Conservation (phyloP, 2,113 vertebrate genomes). For the Syrmaticus mikado region DNA sequence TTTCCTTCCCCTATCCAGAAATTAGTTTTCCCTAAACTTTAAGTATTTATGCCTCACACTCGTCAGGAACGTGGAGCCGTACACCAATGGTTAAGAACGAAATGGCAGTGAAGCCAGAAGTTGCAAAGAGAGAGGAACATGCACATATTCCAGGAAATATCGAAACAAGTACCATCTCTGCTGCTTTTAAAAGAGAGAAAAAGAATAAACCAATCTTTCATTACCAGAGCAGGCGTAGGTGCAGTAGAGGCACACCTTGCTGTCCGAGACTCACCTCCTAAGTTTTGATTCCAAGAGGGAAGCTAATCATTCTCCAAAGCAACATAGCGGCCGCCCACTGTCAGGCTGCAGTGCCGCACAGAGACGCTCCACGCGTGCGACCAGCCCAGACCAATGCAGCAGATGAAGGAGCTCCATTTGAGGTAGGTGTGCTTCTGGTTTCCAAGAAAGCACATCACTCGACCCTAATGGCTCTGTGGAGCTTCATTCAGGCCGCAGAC, state of each 20-base stretch:
- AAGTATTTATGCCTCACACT: neutral
- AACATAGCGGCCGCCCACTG: neutral
- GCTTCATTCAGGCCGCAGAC: slow-evolving; percentile 30
- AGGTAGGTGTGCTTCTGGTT: neutral
- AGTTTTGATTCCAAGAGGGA: neutral
- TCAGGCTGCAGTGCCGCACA: neutral
- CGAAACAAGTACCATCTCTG: neutral
- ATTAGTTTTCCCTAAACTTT: neutral
- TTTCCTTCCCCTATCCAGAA: neutral
- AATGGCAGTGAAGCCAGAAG: neutral
- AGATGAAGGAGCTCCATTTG: neutral
- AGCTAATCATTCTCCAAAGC: neutral
- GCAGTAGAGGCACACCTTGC: neutral
- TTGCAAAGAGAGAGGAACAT: neutral
- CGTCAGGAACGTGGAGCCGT: neutral
- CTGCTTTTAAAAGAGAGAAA: neutral
- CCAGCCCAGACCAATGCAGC: neutral
- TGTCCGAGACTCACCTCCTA: neutral
- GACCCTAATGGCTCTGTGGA: neutral
- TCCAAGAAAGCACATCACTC: neutral
- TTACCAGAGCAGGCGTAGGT: neutral
- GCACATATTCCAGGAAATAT: slow-evolving; percentile 5
- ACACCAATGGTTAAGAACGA: neutral
- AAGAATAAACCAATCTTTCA: neutral
- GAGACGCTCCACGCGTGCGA: neutral